phyloP scores from a whole-genome alignment of 2,113 vertebrate genomes.

The Gorsachius goisagi region DNA sequence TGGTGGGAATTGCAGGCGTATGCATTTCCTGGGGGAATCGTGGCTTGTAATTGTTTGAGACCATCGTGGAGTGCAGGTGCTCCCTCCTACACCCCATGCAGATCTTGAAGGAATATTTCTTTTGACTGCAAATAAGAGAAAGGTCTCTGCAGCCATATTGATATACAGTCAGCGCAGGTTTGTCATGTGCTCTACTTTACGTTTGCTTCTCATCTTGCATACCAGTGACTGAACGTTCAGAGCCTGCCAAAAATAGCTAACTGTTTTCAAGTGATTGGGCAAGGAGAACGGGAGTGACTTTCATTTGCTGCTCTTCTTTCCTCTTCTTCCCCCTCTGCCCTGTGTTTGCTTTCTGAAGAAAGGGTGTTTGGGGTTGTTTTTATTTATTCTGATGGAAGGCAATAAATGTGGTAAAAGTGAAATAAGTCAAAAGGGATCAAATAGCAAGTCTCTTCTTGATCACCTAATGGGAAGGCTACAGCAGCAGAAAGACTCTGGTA shows the following conservation, averaged over 20 bases:
- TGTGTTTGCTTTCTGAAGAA: not conserved
- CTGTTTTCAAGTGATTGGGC: not conserved
- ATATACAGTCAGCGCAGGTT: not conserved
- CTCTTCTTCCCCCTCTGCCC: not conserved
- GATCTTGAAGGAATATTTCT: not conserved
- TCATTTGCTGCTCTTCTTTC: not conserved
- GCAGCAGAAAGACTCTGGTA: not conserved
- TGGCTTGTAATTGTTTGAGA: not conserved
- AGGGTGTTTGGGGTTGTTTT: not conserved
- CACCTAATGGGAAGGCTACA: not conserved
- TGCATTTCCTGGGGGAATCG: fast-evolving
- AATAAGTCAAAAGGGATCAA: not conserved
- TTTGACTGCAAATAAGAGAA: not conserved
- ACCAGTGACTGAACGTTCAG: not conserved
- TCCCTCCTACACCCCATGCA: fast-evolving
- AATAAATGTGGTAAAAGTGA: not conserved
- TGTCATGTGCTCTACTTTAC: constrained; percentile 15
- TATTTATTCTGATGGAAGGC: not conserved
- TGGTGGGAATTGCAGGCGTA: too few species aligned
- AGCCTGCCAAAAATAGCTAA: constrained; percentile 42
- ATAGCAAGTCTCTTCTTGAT: not conserved
- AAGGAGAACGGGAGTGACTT: constrained; percentile 7
- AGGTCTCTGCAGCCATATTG: not conserved
- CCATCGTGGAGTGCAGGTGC: not conserved
- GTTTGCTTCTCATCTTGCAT: constrained; percentile 11